Base-by-base conservation (phyloP, 2,797 vertebrate genomes). In the Austrolebias charrua region DNA sequence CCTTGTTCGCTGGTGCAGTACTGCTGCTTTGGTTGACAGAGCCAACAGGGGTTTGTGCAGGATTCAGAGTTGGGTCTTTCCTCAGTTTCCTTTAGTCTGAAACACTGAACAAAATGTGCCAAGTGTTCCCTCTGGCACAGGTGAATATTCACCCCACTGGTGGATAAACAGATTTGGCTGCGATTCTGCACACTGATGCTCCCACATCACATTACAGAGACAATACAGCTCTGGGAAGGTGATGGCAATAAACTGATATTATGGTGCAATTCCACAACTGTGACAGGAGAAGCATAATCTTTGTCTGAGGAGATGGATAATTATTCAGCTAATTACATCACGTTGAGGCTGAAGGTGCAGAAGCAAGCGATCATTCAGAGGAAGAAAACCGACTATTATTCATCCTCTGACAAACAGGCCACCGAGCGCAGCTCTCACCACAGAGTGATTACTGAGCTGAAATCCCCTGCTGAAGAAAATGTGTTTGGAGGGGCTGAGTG, bases 321-420 rank as follows among this genome's bases (percentile, higher is more conserved):
- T 85, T 75, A 87, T 71, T 53, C 18, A 31, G 73, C 72, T 86
- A 82, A 84, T 87, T 84, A 87, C 62, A 80, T 72, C 52, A 65
- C 51, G 46, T 70, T 18, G 48, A 52, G 58, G 60, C 58, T 52
- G 61, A 15, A 38, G 46, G 55, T 28, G 18, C 51, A 42, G 62
- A 55, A 46, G 55, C 52, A 62, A 45, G 61, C 2, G 38, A 51
- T 61, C 47, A 58, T 19, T 69, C 24, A 55, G 50, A 58, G 35
- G 73, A 71, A 48, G 40, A 74, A 73, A 53, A 65, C 16, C 52
- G 35, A 60, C 66, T 45, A 5, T 48, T 59, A 73, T 73, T 78
- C 73, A 78, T 73, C 70, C 31, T 2, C 50, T 61, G 55, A 52
- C 52, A 67, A 62, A 60, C 71, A 56, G 57, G 45, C 50, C 20